Evolutionary conservation across 2,113 vertebrate species (phyloP).

Genomic region (Sarotherodon lohbergeri): DNA sequence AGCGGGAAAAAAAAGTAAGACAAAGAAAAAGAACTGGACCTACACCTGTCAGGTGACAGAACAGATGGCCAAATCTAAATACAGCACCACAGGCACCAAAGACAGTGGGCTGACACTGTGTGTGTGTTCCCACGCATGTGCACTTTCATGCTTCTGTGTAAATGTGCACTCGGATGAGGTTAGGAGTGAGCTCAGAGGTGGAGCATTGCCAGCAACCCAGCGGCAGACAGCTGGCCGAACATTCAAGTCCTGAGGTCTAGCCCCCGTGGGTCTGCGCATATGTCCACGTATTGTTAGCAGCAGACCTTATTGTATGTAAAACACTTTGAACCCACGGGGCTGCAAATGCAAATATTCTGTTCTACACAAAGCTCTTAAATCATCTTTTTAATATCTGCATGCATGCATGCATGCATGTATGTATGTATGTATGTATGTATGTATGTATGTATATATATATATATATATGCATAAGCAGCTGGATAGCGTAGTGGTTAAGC

Average conservation of each 20-base stretch:
- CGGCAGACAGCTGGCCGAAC: conserved; percentile 46
- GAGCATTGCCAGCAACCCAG: conserved; percentile 48
- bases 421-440: no score
- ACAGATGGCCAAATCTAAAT: conserved; percentile 64
- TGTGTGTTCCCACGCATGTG: conserved; percentile 1
- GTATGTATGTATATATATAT: no score
- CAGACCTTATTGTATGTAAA: neutral
- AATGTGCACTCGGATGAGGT: neutral
- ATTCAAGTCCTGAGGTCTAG: conserved; percentile 27
- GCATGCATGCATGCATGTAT: no score
- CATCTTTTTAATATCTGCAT: neutral
- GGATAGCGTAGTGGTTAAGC: no score
- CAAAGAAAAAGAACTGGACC: neutral
- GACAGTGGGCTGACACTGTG: conserved; percentile 18
- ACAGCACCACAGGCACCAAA: conserved; percentile 30
- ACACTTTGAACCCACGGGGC: neutral
- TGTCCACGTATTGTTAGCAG: conserved; percentile 21
- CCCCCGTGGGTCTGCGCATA: conserved; percentile 9
- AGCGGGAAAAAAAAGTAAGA: neutral
- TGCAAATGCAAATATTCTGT: neutral
- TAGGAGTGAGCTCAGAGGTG: conserved; percentile 49
- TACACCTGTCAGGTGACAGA: conserved; percentile 67
- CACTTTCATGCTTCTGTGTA: neutral
- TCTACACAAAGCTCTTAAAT: neutral
- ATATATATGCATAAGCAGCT: no score